Conservation (phyloP, 1,140 invertebrate genomes). For the Reticulitermes speratus region DNA sequence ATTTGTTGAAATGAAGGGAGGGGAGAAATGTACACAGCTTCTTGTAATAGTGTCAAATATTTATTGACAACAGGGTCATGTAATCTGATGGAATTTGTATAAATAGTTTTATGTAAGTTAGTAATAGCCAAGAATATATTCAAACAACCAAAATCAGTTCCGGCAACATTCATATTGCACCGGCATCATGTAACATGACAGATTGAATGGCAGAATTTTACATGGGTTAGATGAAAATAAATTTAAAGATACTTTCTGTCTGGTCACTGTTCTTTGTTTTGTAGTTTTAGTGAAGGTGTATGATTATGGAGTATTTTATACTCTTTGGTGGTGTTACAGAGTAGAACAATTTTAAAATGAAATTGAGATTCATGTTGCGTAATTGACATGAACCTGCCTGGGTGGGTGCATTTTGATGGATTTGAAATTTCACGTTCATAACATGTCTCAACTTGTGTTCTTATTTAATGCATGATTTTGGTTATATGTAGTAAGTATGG, state of each 20-base stretch:
- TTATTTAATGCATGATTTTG: no score
- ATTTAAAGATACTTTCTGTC: not conserved
- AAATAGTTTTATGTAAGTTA: constrained; percentile 7
- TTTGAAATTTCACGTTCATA: not conserved
- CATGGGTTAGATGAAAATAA: not conserved
- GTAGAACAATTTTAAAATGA: not conserved
- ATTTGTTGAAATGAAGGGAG: not conserved
- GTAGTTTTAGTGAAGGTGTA: not conserved
- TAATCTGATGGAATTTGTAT: not conserved
- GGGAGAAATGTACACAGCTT: not conserved
- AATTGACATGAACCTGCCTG: not conserved
- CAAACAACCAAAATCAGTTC: not conserved
- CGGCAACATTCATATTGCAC: not conserved
- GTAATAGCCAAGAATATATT: not conserved
- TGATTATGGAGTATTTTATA: not conserved
- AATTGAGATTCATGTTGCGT: not conserved
- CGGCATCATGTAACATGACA: not conserved
- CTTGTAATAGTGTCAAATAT: not conserved
- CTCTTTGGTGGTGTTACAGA: not conserved
- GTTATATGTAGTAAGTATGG: not conserved
- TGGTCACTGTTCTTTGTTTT: not conserved
- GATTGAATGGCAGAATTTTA: not conserved
- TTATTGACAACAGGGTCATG: not conserved
- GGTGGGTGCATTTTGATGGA: no score
- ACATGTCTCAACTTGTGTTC: not conserved